A percentile compares a stretch with the other conserved stretches of the same genome.
phyloP scores from a whole-genome alignment of 2,888 invertebrate species.

The Hirtodrosophila alboralis region DNA sequence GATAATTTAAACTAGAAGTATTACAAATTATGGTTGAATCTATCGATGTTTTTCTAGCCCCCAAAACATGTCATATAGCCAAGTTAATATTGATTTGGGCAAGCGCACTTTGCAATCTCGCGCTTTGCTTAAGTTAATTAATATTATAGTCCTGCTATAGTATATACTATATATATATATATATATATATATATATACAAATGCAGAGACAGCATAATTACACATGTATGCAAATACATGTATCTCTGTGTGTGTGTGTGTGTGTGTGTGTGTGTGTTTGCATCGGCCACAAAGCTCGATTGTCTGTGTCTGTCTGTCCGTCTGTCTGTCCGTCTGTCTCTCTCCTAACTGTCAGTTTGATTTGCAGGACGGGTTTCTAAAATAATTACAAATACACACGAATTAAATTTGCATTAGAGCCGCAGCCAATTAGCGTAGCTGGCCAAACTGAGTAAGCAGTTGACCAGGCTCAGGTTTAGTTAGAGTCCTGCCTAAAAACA shows the following conservation, averaged over 20 bases:
- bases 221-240: neutral
- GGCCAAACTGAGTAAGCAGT: slow-evolving; percentile 11
- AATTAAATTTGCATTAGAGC: slow-evolving; percentile 78
- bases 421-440: slow-evolving; percentile 69
- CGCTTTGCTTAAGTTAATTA: slow-evolving; percentile 64
- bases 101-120: slow-evolving; percentile 60
- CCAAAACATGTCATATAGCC: slow-evolving; percentile 29
- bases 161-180: too few relatives aligned
- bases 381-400: slow-evolving; percentile 77
- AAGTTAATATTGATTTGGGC: slow-evolving; percentile 77
- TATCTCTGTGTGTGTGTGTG: slow-evolving; percentile 14
- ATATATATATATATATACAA: neutral
- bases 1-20: too few relatives aligned
- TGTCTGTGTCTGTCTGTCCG: slow-evolving; percentile 14
- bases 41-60: too few relatives aligned
- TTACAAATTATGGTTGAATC: too few relatives aligned
- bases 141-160: slow-evolving; percentile 31
- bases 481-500: too few relatives aligned
- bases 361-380: slow-evolving; percentile 73
- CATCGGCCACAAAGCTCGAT: slow-evolving; percentile 22
- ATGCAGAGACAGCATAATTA: neutral
- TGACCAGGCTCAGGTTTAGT: slow-evolving; percentile 4
- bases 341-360: slow-evolving; percentile 55
- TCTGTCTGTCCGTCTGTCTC: slow-evolving; percentile 9
- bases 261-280: slow-evolving; percentile 11